Percentiles rank a stretch among this genome's conserved stretches.
These are phyloP conservation scores for Fissipunctia ypsillon DNA, from an alignment of 2,888 invertebrate species.

Conservation along the genomic window DNA sequence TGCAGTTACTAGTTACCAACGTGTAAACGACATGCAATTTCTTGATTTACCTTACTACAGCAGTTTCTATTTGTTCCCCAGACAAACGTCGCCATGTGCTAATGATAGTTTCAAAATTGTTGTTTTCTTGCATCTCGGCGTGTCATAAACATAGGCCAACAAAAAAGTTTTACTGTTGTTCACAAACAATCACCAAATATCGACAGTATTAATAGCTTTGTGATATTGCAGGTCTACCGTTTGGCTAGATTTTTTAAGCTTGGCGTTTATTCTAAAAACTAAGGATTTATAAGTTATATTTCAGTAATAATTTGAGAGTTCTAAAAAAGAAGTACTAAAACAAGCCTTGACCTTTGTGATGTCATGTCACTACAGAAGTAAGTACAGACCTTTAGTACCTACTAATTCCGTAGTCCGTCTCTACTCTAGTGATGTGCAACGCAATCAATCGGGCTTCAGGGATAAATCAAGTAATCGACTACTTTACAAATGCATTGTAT, in stretches of 20 bases:
- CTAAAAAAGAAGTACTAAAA: slow-evolving; percentile 48
- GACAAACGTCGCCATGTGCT: slow-evolving; percentile 87
- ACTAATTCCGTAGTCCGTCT: background rate
- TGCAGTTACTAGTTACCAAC: slow-evolving; percentile 43
- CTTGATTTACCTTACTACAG: slow-evolving; percentile 79
- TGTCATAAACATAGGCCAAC: slow-evolving; percentile 71
- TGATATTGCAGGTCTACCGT: background rate
- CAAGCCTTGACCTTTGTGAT: slow-evolving; percentile 59
- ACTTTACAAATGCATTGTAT: background rate
- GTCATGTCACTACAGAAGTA: slow-evolving; percentile 16
- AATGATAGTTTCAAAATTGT: slow-evolving; percentile 85
- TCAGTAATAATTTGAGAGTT: slow-evolving; percentile 37
- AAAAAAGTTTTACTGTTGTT: slow-evolving; percentile 76
- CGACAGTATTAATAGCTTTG: slow-evolving; percentile 9
- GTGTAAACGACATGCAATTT: slow-evolving; percentile 60
- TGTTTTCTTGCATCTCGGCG: slow-evolving; percentile 83
- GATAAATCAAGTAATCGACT: slow-evolving; percentile 19
- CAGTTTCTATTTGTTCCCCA: slow-evolving; percentile 80
- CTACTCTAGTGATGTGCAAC: slow-evolving; percentile 23
- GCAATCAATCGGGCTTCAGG: too few species aligned
- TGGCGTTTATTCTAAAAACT: slow-evolving; percentile 1
- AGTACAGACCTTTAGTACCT: background rate
- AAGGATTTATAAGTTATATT: slow-evolving; percentile 31
- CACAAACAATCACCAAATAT: slow-evolving; percentile 44
- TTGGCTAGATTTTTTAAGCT: background rate